Evolutionary conservation across 1,140 invertebrate species (phyloP), one percentile per base, ranked within the genome.

Genomic region (Dinoponera quadriceps): DNA sequence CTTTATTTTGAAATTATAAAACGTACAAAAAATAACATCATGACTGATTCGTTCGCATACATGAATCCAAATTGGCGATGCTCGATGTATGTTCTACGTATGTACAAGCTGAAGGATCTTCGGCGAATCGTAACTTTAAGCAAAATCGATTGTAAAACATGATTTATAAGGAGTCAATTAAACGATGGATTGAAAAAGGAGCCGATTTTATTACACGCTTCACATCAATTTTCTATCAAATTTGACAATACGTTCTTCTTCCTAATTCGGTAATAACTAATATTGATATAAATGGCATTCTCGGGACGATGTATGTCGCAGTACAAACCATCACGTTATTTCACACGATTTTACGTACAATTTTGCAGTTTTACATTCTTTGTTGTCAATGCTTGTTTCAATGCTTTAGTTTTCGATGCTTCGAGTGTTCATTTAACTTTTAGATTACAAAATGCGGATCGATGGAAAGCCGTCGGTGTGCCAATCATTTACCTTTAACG

Each of bases 121-220:
- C 27, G 3, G 7, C 13, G 51, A 54, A 9, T 7, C 51, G 0
- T 11, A 29, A 16, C 14, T 7, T 25, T 7, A 27, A 18, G 11
- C 13, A 54, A 51, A 69, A n/a, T 3, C 18, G 20, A 33, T 54
- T 4, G 16, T 20, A 29, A 25, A 22, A 14, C 29, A 14, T 38
- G n/a, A 18, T 38, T 38, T 44, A 38, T n/a, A 44, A 78, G 44
- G 0, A 44, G 44, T 57, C 2, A 44, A 11, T 5, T 44, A 4
- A 44, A 44, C 5, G 44, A 27, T 20, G 0, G 18, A 20, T 48
- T 20, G 22, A 48, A 60, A 54, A 68, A 29, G 57, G 14, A 55
- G n/a, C 27, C 44, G 18, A 78, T 78, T 78, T 27, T 69, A 74
- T 74, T 44, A 20, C n/a, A 75, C 13, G 11, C n/a, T 77, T 5